These are phyloP conservation scores for Xestobium rufovillosum DNA, from an alignment of 2,888 invertebrate species.

Conservation along the genomic window DNA sequence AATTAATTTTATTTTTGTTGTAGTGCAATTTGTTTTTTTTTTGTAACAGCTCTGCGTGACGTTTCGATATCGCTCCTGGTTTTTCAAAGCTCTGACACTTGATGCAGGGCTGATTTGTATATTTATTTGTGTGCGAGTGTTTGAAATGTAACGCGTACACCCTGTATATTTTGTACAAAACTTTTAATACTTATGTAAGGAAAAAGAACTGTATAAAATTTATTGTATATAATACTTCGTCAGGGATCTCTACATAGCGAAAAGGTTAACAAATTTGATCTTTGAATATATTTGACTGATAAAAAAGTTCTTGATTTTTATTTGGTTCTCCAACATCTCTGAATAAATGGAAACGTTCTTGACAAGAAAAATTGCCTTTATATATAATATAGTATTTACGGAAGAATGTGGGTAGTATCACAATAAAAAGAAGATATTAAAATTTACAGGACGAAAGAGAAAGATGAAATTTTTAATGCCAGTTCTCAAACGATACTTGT, in stretches of 20 bases:
- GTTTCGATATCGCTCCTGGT: too few species aligned
- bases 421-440: neutral
- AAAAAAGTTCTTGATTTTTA: conserved; percentile 13
- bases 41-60: too few species aligned
- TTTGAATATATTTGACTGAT: conserved; percentile 31
- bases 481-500: conserved; percentile 21
- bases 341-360: neutral
- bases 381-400: too few species aligned
- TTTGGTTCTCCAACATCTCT: conserved; percentile 6
- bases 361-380: neutral
- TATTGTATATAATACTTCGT: conserved; percentile 21
- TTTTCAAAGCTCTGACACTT: too few species aligned
- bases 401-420: neutral
- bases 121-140: too few species aligned
- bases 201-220: neutral
- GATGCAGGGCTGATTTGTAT: too few species aligned
- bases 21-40: too few species aligned
- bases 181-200: neutral
- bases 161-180: conserved; percentile 2
- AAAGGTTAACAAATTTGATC: conserved; percentile 31
- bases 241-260: conserved; percentile 38
- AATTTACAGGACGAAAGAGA: conserved; percentile 2
- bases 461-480: neutral
- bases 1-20: too few species aligned
- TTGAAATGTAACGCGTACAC: too few species aligned